Evolutionary conservation across 2,888 invertebrate species (phyloP).

Genomic region (Cheilosia soror): DNA sequence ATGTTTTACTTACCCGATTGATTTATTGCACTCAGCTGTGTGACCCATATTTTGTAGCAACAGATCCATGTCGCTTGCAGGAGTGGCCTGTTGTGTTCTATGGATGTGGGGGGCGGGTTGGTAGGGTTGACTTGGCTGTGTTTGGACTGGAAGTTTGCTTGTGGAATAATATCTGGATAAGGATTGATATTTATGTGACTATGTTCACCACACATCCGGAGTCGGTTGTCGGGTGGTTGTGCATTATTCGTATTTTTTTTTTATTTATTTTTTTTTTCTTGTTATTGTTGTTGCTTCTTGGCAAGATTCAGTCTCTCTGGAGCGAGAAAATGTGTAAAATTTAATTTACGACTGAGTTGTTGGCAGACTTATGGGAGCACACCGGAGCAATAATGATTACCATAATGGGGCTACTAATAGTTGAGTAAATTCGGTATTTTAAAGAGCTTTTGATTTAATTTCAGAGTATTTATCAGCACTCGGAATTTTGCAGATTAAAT

Average conservation of each 20-base stretch:
- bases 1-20: slow-evolving; percentile 75
- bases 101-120: background rate
- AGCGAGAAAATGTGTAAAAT: slow-evolving; percentile 60
- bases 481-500: slow-evolving; percentile 8
- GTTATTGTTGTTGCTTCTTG: slow-evolving; percentile 28
- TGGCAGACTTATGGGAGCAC: slow-evolving; percentile 54
- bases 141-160: slow-evolving; percentile 5
- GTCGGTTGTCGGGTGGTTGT: slow-evolving; percentile 43
- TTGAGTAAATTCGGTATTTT: slow-evolving; percentile 33
- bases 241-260: slow-evolving; percentile 7
- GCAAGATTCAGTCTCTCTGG: slow-evolving; percentile 39
- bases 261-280: background rate
- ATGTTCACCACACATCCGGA: slow-evolving; percentile 45
- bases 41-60: slow-evolving; percentile 74
- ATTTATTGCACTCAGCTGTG: slow-evolving; percentile 74
- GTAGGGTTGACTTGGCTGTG: background rate
- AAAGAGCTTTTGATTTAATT: slow-evolving; percentile 44
- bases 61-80: slow-evolving; percentile 49
- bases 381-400: slow-evolving; percentile 47
- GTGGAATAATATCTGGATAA: slow-evolving; percentile 64
- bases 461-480: slow-evolving; percentile 6
- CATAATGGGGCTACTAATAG: slow-evolving; percentile 51
- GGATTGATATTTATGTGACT: slow-evolving; percentile 65
- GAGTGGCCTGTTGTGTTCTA: slow-evolving; percentile 26
- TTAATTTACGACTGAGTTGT: slow-evolving; percentile 60